Percentiles rank a stretch among this genome's conserved stretches.
Evolutionary conservation across 2,113 vertebrate species (phyloP).

Genomic region (Channa argus): DNA sequence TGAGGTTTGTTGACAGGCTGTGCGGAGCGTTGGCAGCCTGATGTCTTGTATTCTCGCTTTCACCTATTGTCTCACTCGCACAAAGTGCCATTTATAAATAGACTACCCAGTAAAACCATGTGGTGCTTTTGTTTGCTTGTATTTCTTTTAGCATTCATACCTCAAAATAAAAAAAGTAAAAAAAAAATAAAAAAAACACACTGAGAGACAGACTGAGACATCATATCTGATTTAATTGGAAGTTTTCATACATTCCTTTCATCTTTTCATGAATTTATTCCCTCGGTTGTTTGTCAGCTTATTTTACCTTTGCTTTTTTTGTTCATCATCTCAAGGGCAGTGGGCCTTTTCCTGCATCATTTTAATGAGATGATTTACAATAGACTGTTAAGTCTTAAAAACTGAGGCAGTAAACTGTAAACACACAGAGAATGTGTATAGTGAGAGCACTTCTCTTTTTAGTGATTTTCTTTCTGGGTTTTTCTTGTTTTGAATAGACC

Average conservation of each 20-base stretch:
- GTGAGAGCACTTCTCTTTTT: conserved; percentile 18
- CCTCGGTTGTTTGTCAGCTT: background rate
- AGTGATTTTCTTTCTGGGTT: conserved; percentile 39
- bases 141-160: conserved; percentile 13
- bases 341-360: conserved; percentile 14
- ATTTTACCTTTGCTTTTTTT: background rate
- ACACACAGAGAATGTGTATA: conserved; percentile 35
- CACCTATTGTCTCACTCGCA: conserved; percentile 26
- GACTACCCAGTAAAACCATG: conserved; percentile 8
- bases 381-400: conserved; percentile 16
- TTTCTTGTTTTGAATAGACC: conserved; percentile 58
- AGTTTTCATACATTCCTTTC: background rate
- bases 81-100: conserved; percentile 61
- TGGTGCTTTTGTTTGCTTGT: conserved; percentile 35
- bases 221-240: conserved; percentile 23
- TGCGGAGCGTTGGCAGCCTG: conserved; percentile 57
- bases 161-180: conserved; percentile 8
- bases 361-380: conserved; percentile 33
- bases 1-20: conserved; percentile 66
- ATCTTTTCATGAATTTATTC: background rate
- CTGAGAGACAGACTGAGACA: conserved; percentile 4
- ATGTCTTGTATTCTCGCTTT: conserved; percentile 57
- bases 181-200: conserved; percentile 3
- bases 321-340: background rate
- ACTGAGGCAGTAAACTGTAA: conserved; percentile 19